Conservation (phyloP, 30 jellyfish, hydroid and myxozoan species). For the Pelagia noctiluca region DNA sequence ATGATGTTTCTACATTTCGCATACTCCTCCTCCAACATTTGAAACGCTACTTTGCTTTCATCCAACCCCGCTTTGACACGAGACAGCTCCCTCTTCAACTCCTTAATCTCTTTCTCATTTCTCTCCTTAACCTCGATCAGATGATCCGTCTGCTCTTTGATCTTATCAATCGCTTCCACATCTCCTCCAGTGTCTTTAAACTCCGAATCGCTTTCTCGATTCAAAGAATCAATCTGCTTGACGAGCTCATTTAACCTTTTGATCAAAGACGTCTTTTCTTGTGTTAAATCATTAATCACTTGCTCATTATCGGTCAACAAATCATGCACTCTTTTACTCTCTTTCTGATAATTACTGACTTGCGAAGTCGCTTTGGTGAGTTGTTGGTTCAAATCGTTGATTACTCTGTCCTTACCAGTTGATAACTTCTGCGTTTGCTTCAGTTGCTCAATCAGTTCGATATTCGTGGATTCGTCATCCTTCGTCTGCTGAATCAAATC, state of each 20-base stretch:
- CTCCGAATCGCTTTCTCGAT: slow-evolving; percentile 25
- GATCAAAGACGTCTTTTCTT: slow-evolving; percentile 42
- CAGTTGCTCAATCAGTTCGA: slow-evolving; percentile 55
- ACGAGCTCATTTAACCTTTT: slow-evolving; percentile 29
- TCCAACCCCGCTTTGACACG: slow-evolving; percentile 41
- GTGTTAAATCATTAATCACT: slow-evolving; percentile 20
- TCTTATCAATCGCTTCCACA: slow-evolving; percentile 43
- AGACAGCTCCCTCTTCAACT: slow-evolving; percentile 11
- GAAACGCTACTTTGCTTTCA: slow-evolving; percentile 46
- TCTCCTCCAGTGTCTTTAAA: neutral
- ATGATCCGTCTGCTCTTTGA: slow-evolving; percentile 37
- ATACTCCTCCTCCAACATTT: slow-evolving; percentile 59
- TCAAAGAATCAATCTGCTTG: slow-evolving; percentile 23
- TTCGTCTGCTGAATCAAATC: slow-evolving; percentile 52
- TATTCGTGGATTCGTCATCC: slow-evolving; percentile 64
- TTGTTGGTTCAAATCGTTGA: slow-evolving; percentile 65
- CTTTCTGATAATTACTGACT: slow-evolving; percentile 38
- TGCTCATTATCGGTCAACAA: slow-evolving; percentile 34
- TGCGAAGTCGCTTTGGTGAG: slow-evolving; percentile 49
- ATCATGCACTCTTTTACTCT: slow-evolving; percentile 38
- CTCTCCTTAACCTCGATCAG: slow-evolving; percentile 44
- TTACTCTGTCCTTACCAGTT: slow-evolving; percentile 55
- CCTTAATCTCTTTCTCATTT: slow-evolving; percentile 9
- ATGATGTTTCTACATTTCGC: slow-evolving; percentile 50
- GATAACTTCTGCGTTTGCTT: slow-evolving; percentile 68